Percentiles rank a stretch among this genome's conserved stretches.
Evolutionary conservation across 2,113 vertebrate genomes (phyloP).

Genomic region (Microcebus lehilahytsara): DNA sequence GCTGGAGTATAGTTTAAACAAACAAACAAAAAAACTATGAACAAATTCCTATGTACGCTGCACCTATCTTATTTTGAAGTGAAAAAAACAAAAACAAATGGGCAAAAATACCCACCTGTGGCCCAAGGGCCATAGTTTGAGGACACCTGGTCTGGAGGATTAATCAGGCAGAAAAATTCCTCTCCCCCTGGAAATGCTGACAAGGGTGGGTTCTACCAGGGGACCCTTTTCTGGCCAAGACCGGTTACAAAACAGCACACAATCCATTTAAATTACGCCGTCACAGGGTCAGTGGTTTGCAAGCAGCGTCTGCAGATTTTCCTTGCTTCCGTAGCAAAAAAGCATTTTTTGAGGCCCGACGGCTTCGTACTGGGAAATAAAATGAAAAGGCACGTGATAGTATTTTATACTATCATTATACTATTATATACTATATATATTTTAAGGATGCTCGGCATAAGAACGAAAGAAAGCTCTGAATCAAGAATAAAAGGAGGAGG

Average conservation of each 20-base stretch:
- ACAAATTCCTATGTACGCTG: no score
- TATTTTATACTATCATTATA: neutral
- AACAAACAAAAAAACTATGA: no score
- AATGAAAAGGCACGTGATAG: constrained; percentile 18
- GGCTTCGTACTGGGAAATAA: constrained; percentile 45
- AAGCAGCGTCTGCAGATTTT: constrained; percentile 50
- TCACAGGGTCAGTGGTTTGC: constrained; percentile 51
- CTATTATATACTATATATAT: no score
- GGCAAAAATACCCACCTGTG: no score
- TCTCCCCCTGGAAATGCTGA: neutral
- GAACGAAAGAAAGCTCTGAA: constrained; percentile 69
- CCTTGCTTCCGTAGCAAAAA: constrained; percentile 44
- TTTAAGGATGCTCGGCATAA: constrained; percentile 49
- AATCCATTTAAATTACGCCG: constrained; percentile 33
- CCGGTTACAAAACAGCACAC: constrained; percentile 50
- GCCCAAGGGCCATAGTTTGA: no score
- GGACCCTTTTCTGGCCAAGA: neutral
- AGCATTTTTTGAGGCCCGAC: constrained; percentile 57
- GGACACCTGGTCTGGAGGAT: neutral
- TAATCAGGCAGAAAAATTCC: neutral
- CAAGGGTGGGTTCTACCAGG: neutral
- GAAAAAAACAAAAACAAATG: no score
- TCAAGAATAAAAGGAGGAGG: constrained; percentile 27
- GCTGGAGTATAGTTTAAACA: no score
- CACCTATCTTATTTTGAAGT: no score